A percentile compares a stretch with the other conserved stretches of the same genome.
These are phyloP conservation scores for Ganaspis brasiliensis DNA, from an alignment of 2,888 invertebrate genomes.

Conservation along the genomic window DNA sequence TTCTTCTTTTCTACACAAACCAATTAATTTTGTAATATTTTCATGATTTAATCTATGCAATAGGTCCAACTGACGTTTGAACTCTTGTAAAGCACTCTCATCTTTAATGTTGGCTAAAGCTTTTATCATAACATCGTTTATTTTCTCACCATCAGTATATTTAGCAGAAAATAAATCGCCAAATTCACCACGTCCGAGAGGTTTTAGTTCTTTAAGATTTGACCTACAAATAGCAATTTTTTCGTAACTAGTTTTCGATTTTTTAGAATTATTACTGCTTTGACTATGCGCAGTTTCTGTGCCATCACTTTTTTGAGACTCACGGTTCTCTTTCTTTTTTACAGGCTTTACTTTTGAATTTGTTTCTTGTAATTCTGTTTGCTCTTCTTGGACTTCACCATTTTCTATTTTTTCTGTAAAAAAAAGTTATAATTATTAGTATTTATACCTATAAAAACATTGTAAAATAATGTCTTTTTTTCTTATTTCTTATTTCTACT, in stretches of 20 bases:
- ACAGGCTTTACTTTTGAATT: conserved; percentile 74
- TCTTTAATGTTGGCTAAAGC: conserved; percentile 89
- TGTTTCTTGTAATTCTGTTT: conserved; percentile 80
- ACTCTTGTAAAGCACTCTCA: conserved; percentile 90
- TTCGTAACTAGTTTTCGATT: conserved; percentile 87
- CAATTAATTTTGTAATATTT: conserved; percentile 89
- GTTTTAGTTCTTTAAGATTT: conserved; percentile 85
- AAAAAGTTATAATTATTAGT: not conserved
- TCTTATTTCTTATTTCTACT: too few species aligned
- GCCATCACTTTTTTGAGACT: conserved; percentile 85
- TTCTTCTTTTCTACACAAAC: conserved; percentile 91
- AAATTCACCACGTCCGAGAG: conserved; percentile 91
- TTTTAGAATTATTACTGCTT: conserved; percentile 83
- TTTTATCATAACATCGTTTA: conserved; percentile 85
- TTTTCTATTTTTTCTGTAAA: conserved; percentile 76
- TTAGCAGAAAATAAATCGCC: conserved; percentile 94
- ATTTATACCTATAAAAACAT: conserved; percentile 4
- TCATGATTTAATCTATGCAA: conserved; percentile 92
- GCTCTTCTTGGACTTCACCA: conserved; percentile 78
- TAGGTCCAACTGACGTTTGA: conserved; percentile 93
- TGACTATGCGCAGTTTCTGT: conserved; percentile 85
- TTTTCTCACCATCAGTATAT: conserved; percentile 79
- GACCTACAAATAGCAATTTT: conserved; percentile 88
- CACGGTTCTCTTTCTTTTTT: conserved; percentile 79
- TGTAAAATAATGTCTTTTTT: not conserved